Evolutionary conservation across 1,140 invertebrate species (phyloP), one percentile per base, ranked within the genome.

Genomic region (Aradophagus sp.): DNA sequence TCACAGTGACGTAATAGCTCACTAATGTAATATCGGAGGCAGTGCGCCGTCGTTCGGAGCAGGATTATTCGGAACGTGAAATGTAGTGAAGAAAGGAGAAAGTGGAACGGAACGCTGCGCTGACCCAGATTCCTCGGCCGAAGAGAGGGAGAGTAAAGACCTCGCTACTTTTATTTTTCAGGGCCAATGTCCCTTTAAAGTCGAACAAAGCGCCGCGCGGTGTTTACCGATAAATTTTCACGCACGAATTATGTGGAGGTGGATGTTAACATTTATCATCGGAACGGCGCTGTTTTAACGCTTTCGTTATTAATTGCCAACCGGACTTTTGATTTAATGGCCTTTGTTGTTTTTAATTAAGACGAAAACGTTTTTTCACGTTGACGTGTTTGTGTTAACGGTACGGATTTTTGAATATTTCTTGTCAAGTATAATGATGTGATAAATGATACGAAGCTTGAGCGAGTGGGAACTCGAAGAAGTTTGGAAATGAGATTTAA

Each of bases 61-160:
- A 29, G 55, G 63, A 68, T 67, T 59, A 68, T 68, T 72, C 59
- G 52, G 71, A 39, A 53, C 39, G 56, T 61, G 70, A 72, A 73
- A 73, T 70, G 35, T 48, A 63, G 59, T 41, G 61, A 73, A 55
- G 73, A 77, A 67, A 75, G 68, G 78, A 75, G 80, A 81, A 81
- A 81, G 80, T 80, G 68, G 77, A 71, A 77, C 75, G 56, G 19
- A 44, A 41, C 62, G 29, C 19, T 58, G 66, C 29, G 44, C 42
- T 77, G 75, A 78, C 76, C 78, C 52, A 78, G 73, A 77, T 76
- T 53, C 55, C 38, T 13, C 8, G 31, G 8, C 15, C 53, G 35
- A n/a, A n/a, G 45, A 73, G 50, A 63, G 62, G 47, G 65, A 73
- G 69, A 73, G 65, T 71, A 62, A 73, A 73, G 70, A 67, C 59